These are phyloP conservation scores for Progne subis DNA, from an alignment of 2,113 vertebrate species.

Conservation along the genomic window DNA sequence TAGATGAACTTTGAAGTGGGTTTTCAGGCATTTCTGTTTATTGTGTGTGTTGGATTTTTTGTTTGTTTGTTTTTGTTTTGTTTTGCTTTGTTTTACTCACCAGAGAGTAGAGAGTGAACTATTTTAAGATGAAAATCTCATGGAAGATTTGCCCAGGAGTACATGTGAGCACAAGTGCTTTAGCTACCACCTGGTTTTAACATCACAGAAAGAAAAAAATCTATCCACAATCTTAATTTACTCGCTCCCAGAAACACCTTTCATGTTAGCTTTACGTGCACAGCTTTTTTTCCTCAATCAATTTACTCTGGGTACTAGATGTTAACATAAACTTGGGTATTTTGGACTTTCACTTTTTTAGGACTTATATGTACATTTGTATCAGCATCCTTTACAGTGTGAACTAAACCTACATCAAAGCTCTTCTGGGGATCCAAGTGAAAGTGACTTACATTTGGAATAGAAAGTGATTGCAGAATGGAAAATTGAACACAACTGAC, in stretches of 20 bases:
- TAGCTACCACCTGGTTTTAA: not conserved
- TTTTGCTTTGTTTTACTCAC: not conserved
- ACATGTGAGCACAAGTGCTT: not conserved
- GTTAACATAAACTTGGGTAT: not conserved
- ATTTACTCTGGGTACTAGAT: not conserved
- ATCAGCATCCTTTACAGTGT: not conserved
- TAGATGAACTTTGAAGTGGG: not conserved
- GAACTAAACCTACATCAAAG: not conserved
- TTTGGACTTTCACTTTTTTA: not conserved
- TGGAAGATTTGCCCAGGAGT: not conserved
- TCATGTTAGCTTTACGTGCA: not conserved
- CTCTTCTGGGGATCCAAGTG: not conserved
- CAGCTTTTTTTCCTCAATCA: not conserved
- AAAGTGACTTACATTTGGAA: not conserved
- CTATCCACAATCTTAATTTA: not conserved
- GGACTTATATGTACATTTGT: not conserved
- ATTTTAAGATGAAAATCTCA: not conserved
- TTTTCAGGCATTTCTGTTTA: not conserved
- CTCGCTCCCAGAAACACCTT: rapidly evolving
- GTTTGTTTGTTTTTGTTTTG: not conserved
- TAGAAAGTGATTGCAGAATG: not conserved
- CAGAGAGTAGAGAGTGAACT: not conserved
- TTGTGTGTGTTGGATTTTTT: not conserved
- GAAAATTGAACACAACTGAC: not conserved
- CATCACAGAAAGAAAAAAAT: not conserved